Evolutionary conservation across 2,797 vertebrate genomes (phyloP).

Genomic region (Hippoglossus hippoglossus): DNA sequence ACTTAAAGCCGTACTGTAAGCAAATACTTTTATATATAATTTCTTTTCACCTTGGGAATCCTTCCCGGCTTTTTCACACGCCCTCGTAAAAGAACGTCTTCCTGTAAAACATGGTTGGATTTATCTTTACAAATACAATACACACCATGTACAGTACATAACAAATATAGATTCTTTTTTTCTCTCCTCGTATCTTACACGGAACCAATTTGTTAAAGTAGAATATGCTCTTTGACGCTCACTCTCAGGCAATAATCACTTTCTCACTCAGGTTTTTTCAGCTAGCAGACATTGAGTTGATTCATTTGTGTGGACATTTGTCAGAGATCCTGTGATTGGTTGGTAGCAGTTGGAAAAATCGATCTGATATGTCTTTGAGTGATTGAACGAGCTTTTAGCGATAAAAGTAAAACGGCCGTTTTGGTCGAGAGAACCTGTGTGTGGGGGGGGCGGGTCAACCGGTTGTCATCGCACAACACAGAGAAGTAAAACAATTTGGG

Average conservation of each 20-base stretch:
- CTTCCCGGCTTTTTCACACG: constrained; percentile 65
- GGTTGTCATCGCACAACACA: constrained; percentile 25
- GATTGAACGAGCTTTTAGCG: constrained; percentile 52
- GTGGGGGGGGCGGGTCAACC: neutral
- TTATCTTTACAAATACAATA: constrained; percentile 85
- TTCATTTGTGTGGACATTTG: constrained; percentile 56
- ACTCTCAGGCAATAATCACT: constrained; percentile 65
- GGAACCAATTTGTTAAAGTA: constrained; percentile 75
- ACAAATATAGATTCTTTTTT: constrained; percentile 81
- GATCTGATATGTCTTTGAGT: constrained; percentile 50
- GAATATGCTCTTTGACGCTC: constrained; percentile 68
- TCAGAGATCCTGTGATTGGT: constrained; percentile 55
- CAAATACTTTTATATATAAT: constrained; percentile 84
- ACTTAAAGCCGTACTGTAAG: constrained; percentile 83
- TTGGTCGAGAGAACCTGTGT: constrained; percentile 36
- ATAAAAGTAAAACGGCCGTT: constrained; percentile 32
- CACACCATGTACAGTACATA: constrained; percentile 84
- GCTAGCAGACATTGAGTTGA: constrained; percentile 54
- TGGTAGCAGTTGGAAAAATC: constrained; percentile 38
- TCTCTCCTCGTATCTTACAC: constrained; percentile 70
- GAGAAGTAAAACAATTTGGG: constrained; percentile 49
- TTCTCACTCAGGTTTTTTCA: constrained; percentile 62
- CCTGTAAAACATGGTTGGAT: constrained; percentile 80
- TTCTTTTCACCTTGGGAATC: constrained; percentile 68
- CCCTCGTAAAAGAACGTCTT: constrained; percentile 73